A percentile compares a stretch with the other conserved stretches of the same genome.
phyloP scores from a whole-genome alignment of 2,888 invertebrate species.

The Mythimna lalbum region DNA sequence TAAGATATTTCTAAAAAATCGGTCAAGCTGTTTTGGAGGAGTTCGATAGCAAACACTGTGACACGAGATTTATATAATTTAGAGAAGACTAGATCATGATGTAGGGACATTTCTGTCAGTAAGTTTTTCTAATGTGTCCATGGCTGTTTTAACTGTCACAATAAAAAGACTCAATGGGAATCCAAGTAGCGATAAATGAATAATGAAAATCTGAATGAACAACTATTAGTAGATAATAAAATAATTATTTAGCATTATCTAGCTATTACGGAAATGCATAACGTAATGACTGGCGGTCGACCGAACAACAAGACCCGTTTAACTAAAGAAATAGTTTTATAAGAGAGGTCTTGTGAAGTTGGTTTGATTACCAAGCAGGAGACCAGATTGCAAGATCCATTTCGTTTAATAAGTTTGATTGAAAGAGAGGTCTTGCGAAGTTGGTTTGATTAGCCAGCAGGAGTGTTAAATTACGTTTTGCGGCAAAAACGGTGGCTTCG shows the following conservation, averaged over 20 bases:
- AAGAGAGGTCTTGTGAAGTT: slow-evolving; percentile 47
- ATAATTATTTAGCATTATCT: slow-evolving; percentile 58
- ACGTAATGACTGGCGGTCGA: slow-evolving; percentile 37
- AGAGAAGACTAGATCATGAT: no score
- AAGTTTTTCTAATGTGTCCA: background rate
- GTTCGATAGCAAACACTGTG: no score
- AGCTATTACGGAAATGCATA: slow-evolving; percentile 58
- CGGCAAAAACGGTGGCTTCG: slow-evolving; percentile 74
- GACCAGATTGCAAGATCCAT: slow-evolving; percentile 35
- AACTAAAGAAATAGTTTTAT: background rate
- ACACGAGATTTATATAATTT: no score
- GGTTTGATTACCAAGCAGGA: slow-evolving; percentile 71
- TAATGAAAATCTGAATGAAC: slow-evolving; percentile 20
- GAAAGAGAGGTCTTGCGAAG: slow-evolving; percentile 34
- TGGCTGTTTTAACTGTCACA: background rate
- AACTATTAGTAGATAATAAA: slow-evolving; percentile 43
- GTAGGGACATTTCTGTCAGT: background rate
- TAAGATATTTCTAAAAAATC: no score
- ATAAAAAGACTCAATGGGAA: background rate
- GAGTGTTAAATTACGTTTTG: slow-evolving; percentile 76
- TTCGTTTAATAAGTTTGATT: slow-evolving; percentile 1
- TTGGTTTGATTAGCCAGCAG: slow-evolving; percentile 72
- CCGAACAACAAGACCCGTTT: slow-evolving; percentile 27
- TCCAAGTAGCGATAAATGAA: background rate
- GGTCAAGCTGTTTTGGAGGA: no score